Evolutionary conservation across 2,113 vertebrate genomes (phyloP).

Genomic region (Salvelinus alpinus): DNA sequence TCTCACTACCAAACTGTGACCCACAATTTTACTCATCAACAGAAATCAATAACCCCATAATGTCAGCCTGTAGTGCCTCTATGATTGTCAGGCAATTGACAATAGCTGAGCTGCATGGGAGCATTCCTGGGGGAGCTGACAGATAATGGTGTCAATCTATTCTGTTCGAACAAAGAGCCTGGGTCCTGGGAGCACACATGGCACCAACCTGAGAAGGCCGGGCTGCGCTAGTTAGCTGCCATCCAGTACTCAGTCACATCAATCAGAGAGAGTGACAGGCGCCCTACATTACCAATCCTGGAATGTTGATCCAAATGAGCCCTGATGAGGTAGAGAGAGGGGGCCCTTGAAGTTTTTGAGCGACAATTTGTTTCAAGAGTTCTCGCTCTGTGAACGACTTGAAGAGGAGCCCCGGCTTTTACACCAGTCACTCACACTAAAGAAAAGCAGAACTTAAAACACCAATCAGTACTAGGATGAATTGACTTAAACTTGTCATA

Average conservation of each 20-base stretch:
- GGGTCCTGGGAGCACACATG: neutral
- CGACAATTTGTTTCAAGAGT: slow-evolving; percentile 43
- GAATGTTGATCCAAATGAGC: slow-evolving; percentile 36
- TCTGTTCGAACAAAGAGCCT: slow-evolving; percentile 20
- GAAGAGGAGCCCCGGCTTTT: slow-evolving; percentile 13
- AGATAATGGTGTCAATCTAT: slow-evolving; percentile 14
- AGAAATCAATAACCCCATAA: slow-evolving; percentile 41
- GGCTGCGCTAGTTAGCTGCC: neutral
- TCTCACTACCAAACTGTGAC: slow-evolving; percentile 31
- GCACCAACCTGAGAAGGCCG: neutral
- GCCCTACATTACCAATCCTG: slow-evolving; percentile 20
- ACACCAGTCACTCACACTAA: slow-evolving; percentile 41
- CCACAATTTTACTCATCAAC: neutral
- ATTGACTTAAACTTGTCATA: slow-evolving; percentile 51
- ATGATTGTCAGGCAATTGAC: neutral
- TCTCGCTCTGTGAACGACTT: slow-evolving; percentile 28
- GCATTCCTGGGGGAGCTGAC: neutral
- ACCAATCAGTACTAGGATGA: slow-evolving; percentile 16
- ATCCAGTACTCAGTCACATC: slow-evolving; percentile 2
- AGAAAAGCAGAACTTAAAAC: slow-evolving; percentile 45
- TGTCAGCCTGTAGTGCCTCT: too few species aligned
- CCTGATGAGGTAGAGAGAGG: slow-evolving; percentile 11
- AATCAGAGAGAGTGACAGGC: slow-evolving; percentile 45
- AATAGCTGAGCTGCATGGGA: slow-evolving; percentile 30
- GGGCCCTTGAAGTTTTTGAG: too few species aligned